A percentile compares a stretch with the other conserved stretches of the same genome.
Conservation (phyloP, 2,797 vertebrate genomes). For the Sebastes taczanowskii region DNA sequence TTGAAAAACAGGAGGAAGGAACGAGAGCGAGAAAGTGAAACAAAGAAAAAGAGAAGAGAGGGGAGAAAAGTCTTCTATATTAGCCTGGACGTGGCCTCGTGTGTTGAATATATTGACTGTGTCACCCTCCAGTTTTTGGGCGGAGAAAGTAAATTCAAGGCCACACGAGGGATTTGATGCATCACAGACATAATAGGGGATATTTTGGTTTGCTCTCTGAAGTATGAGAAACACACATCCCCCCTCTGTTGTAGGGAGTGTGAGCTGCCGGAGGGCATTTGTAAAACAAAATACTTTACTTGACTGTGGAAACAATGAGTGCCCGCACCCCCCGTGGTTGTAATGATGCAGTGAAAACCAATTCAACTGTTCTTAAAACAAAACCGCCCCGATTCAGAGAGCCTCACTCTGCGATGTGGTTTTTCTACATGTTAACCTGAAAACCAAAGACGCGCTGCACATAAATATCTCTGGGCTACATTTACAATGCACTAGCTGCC, state of each 20-base stretch:
- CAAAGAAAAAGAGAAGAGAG: conserved; percentile 31
- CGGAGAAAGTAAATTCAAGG: conserved; percentile 65
- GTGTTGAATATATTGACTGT: conserved; percentile 75
- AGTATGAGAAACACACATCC: conserved; percentile 61
- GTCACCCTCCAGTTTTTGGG: conserved; percentile 65
- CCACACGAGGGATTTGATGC: conserved; percentile 71
- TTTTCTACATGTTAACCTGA: conserved; percentile 44
- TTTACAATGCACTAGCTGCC: conserved; percentile 32
- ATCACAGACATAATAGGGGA: conserved; percentile 75
- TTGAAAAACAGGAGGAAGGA: conserved; percentile 60
- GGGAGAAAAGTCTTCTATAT: conserved; percentile 46
- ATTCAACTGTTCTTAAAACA: conserved; percentile 52
- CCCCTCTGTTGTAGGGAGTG: conserved; percentile 41
- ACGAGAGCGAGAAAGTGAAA: conserved; percentile 47
- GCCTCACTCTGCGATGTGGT: conserved; percentile 5
- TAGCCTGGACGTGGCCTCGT: conserved; percentile 63
- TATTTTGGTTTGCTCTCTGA: conserved; percentile 76
- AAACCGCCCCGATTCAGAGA: conserved; percentile 39
- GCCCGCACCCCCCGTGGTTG: conserved; percentile 51
- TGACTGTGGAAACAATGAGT: conserved; percentile 71
- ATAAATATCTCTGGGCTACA: conserved; percentile 30
- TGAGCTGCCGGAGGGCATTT: conserved; percentile 72
- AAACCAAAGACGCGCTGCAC: conserved; percentile 9
- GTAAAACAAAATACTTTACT: conserved; percentile 78
- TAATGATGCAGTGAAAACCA: conserved; percentile 73